These are phyloP conservation scores for Odocoileus hemionus DNA, from an alignment of 2,113 vertebrate species.

Conservation along the genomic window DNA sequence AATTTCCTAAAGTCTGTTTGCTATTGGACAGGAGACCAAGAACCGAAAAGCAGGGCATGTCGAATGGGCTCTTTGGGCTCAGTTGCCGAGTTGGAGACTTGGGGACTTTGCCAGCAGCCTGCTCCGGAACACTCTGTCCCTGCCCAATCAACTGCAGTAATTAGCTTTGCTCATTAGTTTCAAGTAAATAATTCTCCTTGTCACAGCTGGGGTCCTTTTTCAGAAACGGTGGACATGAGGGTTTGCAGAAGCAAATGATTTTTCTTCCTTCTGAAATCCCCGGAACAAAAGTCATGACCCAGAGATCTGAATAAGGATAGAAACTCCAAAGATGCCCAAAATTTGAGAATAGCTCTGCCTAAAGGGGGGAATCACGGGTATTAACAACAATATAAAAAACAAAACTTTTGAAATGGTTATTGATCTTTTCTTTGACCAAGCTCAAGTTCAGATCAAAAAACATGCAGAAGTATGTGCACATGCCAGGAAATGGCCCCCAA, in stretches of 20 bases:
- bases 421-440: background rate
- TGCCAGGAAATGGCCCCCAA: background rate
- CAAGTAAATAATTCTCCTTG: slow-evolving; percentile 64
- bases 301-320: background rate
- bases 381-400: background rate
- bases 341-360: background rate
- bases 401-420: background rate
- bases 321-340: background rate
- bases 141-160: slow-evolving; percentile 36
- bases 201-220: slow-evolving; percentile 64
- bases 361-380: fast-evolving
- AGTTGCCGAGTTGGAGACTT: background rate
- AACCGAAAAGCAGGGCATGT: background rate
- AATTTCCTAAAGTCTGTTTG: slow-evolving; percentile 8
- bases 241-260: background rate
- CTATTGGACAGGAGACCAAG: background rate
- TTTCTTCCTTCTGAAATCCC: background rate
- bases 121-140: slow-evolving; percentile 64
- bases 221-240: slow-evolving; percentile 26
- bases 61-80: background rate
- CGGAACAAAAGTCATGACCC: slow-evolving; percentile 17
- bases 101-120: slow-evolving; percentile 6
- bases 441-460: background rate
- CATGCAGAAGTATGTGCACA: fast-evolving
- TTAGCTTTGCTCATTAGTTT: slow-evolving; percentile 69